Base-by-base conservation (phyloP, 2,888 invertebrate genomes). In the Synergus japonicus region DNA sequence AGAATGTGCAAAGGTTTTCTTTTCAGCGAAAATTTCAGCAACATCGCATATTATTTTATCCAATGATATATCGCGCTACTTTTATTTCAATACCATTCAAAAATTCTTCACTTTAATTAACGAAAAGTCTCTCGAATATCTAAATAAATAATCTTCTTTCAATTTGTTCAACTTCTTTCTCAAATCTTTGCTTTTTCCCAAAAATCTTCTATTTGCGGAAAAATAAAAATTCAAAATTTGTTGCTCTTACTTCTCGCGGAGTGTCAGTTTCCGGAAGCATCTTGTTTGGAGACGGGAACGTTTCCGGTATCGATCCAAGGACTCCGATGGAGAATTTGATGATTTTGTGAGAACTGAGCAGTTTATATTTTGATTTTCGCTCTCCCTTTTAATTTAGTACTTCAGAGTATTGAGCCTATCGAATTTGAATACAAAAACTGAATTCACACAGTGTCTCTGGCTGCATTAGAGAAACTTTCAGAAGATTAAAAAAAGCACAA, bases 221-320 rank as follows among this genome's bases (percentile, higher is more conserved):
- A 22, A 63, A 13, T 63, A 41, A 65, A 65, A 49, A 2, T n/a
- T 43, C 3, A 66, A 66, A 44, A 66, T 43, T 18, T 15, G 43
- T 4, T 43, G n/a, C 65, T 81, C 83, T 82, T 79, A 83, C 83
- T 66, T 81, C 76, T 73, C 41, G 15, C 8, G 77, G 58, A 5
- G 81, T 46, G 22, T 82, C 78, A 67, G 80, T 78, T 29, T 83
- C 80, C 58, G 81, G 78, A 79, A 80, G 76, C 80, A 82, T 83
- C 29, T 76, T 79, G 76, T 22, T n/a, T 46, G 63, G 22, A 22
- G 15, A 1, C 8, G 22, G 37, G 41, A 43, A 58, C 80, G 58
- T 37, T 76, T 76, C 13, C 15, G 58, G 29, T 46, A 64, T 29
- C 29, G 46, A 65, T 18, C 13, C 64, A 63, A 65, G 29, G 49